Conservation (phyloP, 2,797 vertebrate genomes). For the Hafferia zeledoni region DNA sequence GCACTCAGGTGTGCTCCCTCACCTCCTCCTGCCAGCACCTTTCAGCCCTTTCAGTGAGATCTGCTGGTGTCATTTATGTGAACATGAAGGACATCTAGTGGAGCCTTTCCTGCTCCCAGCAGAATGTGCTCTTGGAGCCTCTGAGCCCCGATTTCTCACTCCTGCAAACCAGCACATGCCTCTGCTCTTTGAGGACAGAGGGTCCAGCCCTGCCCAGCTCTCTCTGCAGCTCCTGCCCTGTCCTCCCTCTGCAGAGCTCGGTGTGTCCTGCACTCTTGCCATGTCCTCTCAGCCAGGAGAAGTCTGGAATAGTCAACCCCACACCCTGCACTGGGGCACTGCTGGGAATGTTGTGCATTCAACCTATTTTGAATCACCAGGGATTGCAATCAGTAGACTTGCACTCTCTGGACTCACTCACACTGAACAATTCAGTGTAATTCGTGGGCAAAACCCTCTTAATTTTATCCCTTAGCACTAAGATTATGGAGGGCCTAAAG, state of each 20-base stretch:
- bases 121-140: not conserved
- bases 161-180: not conserved
- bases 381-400: not conserved
- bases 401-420: not conserved
- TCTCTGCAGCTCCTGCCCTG: not conserved
- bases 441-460: not conserved
- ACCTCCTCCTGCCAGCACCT: not conserved
- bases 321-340: not conserved
- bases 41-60: not conserved
- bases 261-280: not conserved
- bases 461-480: not conserved
- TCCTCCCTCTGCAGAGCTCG: not conserved
- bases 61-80: constrained; percentile 47
- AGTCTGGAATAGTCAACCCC: not conserved
- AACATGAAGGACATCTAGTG: constrained; percentile 71
- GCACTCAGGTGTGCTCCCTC: not conserved
- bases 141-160: not conserved
- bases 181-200: not conserved
- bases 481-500: not conserved
- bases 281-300: not conserved
- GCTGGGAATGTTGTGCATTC: not conserved
- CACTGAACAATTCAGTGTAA: not conserved
- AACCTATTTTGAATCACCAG: not conserved
- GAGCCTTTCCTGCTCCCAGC: constrained; percentile 44
- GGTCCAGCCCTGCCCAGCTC: not conserved